Conservation (phyloP, 2,888 invertebrate genomes). For the Bombyx huttoni region DNA sequence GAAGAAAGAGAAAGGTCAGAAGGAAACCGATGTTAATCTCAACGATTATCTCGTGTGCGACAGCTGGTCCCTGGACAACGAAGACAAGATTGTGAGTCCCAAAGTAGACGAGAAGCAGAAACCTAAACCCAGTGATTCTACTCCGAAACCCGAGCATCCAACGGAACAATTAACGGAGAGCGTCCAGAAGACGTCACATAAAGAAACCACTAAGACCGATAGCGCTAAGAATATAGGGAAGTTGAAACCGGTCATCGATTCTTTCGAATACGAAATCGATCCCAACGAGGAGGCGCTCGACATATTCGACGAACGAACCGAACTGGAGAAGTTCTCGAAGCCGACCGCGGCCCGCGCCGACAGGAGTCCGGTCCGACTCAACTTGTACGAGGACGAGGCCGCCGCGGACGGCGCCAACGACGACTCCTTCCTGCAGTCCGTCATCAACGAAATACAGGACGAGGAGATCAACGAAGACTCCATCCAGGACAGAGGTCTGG, state of each 20-base stretch:
- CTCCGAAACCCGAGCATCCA: conserved; percentile 11
- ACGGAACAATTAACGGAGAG: conserved; percentile 21
- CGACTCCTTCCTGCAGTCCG: conserved; percentile 55
- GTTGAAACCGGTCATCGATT: conserved; percentile 52
- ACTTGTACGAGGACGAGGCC: conserved; percentile 28
- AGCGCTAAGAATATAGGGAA: conserved; percentile 30
- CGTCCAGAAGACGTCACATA: no score
- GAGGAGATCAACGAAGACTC: conserved; percentile 44
- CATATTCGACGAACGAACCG: conserved; percentile 36
- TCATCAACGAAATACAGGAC: conserved; percentile 60
- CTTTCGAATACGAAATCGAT: conserved; percentile 57
- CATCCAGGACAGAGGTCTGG: conserved; percentile 49
- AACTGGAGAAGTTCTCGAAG: conserved; percentile 28
- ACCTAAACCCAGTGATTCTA: conserved; percentile 5
- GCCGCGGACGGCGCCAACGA: conserved; percentile 40
- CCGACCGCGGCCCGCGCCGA: conserved; percentile 16
- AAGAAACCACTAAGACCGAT: conserved; percentile 1
- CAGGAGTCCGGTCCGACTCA: conserved; percentile 28
- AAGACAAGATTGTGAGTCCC: conserved; percentile 46
- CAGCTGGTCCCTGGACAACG: conserved; percentile 63
- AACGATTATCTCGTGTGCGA: conserved; percentile 61
- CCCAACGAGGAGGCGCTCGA: conserved; percentile 44
- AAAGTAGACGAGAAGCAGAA: conserved; percentile 23
- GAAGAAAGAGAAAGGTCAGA: conserved; percentile 12
- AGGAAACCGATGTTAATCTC: conserved; percentile 49